These are phyloP conservation scores for Ypsolopha sequella DNA, from an alignment of 2,888 invertebrate genomes.

Conservation along the genomic window DNA sequence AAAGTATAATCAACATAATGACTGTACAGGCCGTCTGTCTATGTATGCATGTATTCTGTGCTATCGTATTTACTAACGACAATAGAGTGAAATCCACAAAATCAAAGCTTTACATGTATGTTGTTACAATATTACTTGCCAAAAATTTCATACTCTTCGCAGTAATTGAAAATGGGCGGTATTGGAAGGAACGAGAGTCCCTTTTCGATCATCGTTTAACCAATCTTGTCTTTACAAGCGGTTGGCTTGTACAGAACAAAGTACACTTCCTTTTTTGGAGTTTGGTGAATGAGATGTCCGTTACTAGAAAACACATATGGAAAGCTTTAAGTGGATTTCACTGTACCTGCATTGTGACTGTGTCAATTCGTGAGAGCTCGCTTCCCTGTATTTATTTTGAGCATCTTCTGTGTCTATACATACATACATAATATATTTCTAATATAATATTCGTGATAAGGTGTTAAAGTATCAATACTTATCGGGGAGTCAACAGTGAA, in stretches of 20 bases:
- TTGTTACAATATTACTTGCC: too few species aligned
- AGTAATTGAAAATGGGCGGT: too few species aligned
- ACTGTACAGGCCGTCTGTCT: slow-evolving; percentile 78
- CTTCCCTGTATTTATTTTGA: slow-evolving; percentile 47
- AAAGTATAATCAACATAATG: slow-evolving; percentile 72
- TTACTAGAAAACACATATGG: too few species aligned
- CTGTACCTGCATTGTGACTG: slow-evolving; percentile 35
- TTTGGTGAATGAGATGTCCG: too few species aligned
- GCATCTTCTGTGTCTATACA: slow-evolving; percentile 45
- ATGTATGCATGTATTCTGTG: slow-evolving; percentile 33
- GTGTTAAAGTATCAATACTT: slow-evolving; percentile 53
- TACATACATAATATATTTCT: slow-evolving; percentile 33
- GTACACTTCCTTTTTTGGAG: too few species aligned
- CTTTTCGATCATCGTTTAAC: too few species aligned
- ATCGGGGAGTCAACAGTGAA: slow-evolving; percentile 57
- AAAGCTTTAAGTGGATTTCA: slow-evolving; percentile 2
- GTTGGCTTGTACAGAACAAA: too few species aligned
- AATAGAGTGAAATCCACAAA: too few species aligned
- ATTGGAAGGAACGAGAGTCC: too few species aligned
- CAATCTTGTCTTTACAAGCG: too few species aligned
- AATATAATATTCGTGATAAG: slow-evolving; percentile 50
- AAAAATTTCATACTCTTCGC: too few species aligned
- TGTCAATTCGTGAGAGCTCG: slow-evolving; percentile 59
- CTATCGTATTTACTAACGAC: background rate
- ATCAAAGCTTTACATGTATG: too few species aligned